A percentile compares a stretch with the other conserved stretches of the same genome.
phyloP scores from a whole-genome alignment of 2,797 vertebrate species.

The Phalloptychus januarius region DNA sequence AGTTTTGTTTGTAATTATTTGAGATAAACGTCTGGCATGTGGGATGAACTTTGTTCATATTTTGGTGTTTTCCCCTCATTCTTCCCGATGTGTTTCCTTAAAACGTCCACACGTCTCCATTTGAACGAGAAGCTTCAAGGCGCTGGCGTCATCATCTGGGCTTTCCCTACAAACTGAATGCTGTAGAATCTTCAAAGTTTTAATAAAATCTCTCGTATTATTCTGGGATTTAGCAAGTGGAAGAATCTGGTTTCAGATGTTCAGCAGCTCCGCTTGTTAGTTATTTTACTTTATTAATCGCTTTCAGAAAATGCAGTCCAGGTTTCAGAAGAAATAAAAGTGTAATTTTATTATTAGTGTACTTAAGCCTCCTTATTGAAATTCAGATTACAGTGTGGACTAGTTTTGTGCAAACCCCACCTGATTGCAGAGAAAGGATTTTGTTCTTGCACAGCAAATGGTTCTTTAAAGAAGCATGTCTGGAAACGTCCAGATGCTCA shows the following conservation, averaged over 20 bases:
- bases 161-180: not conserved
- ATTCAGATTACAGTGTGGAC: not conserved
- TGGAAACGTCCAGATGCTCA: conserved; percentile 53
- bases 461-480: conserved; percentile 46
- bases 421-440: conserved; percentile 15
- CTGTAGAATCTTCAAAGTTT: not conserved
- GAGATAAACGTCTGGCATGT: not conserved
- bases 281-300: not conserved
- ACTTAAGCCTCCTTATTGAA: not conserved
- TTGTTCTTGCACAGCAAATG: conserved; percentile 21
- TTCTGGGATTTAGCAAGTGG: not conserved
- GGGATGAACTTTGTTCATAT: not conserved
- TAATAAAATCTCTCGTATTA: not conserved
- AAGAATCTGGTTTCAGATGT: not conserved
- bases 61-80: not conserved
- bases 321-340: not conserved
- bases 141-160: not conserved
- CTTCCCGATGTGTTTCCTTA: not conserved
- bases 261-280: not conserved
- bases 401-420: conserved; percentile 16
- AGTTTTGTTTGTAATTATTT: too few relatives aligned
- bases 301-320: not conserved
- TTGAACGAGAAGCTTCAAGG: not conserved
- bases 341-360: not conserved
- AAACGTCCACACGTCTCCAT: not conserved